Percentiles rank a stretch among this genome's conserved stretches.
phyloP scores from a whole-genome alignment of 2,888 invertebrate species.

The Lithophane socia region DNA sequence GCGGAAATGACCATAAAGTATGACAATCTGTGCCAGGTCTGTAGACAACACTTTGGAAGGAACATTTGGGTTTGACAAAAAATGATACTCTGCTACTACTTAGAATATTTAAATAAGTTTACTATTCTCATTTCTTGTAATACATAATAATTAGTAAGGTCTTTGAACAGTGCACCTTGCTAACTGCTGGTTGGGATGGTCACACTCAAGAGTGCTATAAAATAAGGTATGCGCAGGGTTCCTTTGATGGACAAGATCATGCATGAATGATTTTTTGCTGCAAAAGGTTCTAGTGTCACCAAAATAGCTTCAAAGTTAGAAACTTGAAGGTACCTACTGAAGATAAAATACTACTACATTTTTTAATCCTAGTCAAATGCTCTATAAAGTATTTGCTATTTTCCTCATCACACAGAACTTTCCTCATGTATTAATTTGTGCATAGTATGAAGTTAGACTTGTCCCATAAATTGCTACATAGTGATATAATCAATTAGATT shows the following conservation, averaged over 20 bases:
- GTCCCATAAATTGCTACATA: neutral
- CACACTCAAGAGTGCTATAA: no score
- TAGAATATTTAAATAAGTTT: neutral
- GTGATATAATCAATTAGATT: constrained; percentile 4
- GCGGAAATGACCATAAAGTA: neutral
- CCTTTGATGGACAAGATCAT: neutral
- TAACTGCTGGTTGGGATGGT: neutral
- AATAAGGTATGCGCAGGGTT: neutral
- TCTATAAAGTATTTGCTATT: neutral
- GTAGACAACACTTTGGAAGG: neutral
- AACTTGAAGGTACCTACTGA: neutral
- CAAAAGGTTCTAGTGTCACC: neutral
- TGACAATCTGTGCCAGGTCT: neutral
- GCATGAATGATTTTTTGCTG: neutral
- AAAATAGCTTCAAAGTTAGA: neutral
- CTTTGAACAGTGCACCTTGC: neutral
- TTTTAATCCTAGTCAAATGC: neutral
- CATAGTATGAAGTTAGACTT: neutral
- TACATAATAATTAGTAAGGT: neutral
- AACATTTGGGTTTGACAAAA: neutral
- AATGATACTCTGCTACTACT: neutral
- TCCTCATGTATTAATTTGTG: neutral
- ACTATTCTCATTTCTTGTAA: neutral
- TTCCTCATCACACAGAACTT: neutral
- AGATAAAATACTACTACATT: neutral